Evolutionary conservation across 1,140 invertebrate genomes (phyloP), one percentile per base, ranked within the genome.

Genomic region (Leptinotarsa defecta): DNA sequence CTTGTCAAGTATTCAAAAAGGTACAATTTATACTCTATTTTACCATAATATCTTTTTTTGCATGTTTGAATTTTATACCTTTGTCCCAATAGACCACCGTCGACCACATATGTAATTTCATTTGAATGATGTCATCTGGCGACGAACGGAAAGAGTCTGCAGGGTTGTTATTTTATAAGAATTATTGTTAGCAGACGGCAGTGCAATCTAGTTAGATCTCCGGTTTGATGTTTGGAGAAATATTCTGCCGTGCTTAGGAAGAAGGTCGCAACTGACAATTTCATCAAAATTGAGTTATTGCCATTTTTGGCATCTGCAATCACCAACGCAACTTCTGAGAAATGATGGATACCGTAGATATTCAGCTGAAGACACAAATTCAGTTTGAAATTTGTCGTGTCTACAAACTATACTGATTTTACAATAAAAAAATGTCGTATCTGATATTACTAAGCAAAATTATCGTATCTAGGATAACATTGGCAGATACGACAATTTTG

Each of bases 391-490:
- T 65, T 65, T 65, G 20, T 65, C 63, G 5, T 65, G 24, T 65
- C 20, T 65, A 65, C 63, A 65, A 17, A 65, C 19, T 65, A 19
- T 65, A 69, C 15, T 17, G 34, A 69, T 8, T 69, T 69, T 69
- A 48, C 43, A 43, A 69, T 69, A 34, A 34, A 69, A 69, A 69
- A 69, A 13, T 69, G 68, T 48, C 68, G 68, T 5, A 69, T 69
- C 24, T 69, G 68, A 69, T 69, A 69, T 69, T 69, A 67, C 64
- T 24, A 69, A 69, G 68, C 68, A 48, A 69, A 69, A 69, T 69
- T 69, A 20, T 69, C 27, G 24, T 48, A 69, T 69, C 34, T 48
- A 43, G 34, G 68, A 69, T 69, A 17, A 69, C 68, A 43, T 48
- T 34, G 68, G 68, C 43, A 24, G 19, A 65, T 65, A 65, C 20